phyloP scores from a whole-genome alignment of 2,888 invertebrate species.

The Malthinus seriepunctatus region DNA sequence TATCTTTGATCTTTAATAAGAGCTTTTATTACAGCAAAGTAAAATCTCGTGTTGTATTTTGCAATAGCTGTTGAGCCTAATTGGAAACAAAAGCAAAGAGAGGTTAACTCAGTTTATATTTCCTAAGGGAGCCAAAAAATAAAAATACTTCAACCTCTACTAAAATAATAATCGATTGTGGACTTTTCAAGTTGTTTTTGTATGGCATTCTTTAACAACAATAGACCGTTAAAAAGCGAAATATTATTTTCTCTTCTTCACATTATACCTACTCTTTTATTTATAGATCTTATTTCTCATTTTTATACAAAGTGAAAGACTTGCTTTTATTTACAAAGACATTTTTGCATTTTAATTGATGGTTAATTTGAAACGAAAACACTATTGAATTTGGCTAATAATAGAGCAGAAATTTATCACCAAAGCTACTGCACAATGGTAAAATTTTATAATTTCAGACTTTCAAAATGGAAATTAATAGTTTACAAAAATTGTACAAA shows the following conservation, averaged over 20 bases:
- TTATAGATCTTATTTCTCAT: conserved; percentile 14
- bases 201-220: conserved; percentile 30
- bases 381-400: no score
- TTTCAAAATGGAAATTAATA: no score
- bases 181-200: conserved; percentile 29
- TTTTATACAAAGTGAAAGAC: no score
- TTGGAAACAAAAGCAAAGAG: conserved; percentile 16
- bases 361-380: no score
- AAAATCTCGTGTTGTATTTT: conserved; percentile 18
- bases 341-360: no score
- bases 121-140: conserved; percentile 12
- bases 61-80: conserved; percentile 13
- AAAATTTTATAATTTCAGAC: no score
- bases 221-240: conserved; percentile 23
- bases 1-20: conserved; percentile 18
- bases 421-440: no score
- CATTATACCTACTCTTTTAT: background rate
- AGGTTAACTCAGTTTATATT: conserved; percentile 15
- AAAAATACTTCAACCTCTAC: conserved; percentile 11
- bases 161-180: conserved; percentile 33
- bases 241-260: conserved; percentile 26
- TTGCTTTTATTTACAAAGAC: no score
- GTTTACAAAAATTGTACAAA: no score
- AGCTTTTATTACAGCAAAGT: conserved; percentile 14
- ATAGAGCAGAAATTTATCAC: no score